phyloP scores from a whole-genome alignment of 2,888 invertebrate species.

The Lamellibrachia satsuma region DNA sequence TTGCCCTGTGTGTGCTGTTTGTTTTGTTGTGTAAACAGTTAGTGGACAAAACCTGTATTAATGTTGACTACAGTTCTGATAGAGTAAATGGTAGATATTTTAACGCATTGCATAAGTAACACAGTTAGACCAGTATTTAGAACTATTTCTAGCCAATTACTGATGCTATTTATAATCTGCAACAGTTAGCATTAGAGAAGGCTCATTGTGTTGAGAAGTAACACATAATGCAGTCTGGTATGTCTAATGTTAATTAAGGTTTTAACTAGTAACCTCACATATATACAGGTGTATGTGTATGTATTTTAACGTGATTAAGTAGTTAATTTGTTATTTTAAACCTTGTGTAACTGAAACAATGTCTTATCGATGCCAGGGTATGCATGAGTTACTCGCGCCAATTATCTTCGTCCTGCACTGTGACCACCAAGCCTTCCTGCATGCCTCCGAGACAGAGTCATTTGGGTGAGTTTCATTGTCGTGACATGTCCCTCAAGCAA shows the following conservation, averaged over 20 bases:
- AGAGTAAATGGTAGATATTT: neutral
- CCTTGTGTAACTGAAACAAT: neutral
- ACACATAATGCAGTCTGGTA: too few relatives aligned
- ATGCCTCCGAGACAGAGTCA: constrained; percentile 70
- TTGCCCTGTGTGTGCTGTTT: neutral
- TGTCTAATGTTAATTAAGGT: too few relatives aligned
- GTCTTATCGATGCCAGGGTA: constrained; percentile 70
- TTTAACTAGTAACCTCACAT: too few relatives aligned
- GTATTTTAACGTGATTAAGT: neutral
- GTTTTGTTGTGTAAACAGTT: neutral
- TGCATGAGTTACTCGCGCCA: constrained; percentile 87
- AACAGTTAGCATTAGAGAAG: neutral
- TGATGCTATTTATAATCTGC: neutral
- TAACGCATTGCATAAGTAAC: neutral
- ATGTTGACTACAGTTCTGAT: neutral
- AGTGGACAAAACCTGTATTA: neutral
- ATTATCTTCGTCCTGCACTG: constrained; percentile 79
- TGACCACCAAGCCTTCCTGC: constrained; percentile 77
- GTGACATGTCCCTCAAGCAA: neutral
- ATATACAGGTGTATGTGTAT: neutral
- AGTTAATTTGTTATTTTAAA: constrained; percentile 22
- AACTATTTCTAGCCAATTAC: neutral
- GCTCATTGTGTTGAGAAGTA: too few relatives aligned
- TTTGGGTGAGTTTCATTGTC: constrained; percentile 58
- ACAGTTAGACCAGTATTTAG: neutral